Evolutionary conservation across 2,888 invertebrate genomes (phyloP).

Genomic region (Uloborus plumipes): DNA sequence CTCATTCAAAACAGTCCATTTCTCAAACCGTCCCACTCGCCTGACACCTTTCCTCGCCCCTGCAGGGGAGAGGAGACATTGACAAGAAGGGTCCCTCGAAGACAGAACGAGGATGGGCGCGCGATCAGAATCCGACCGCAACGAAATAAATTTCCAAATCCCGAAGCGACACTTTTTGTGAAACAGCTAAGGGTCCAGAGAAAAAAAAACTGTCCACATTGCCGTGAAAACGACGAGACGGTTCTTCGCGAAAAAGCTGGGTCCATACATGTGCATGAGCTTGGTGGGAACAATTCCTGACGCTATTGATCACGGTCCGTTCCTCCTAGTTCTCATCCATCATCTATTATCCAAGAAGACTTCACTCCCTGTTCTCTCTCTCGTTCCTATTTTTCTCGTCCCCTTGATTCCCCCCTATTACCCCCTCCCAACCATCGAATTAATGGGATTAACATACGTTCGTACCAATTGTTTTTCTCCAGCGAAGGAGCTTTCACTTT

Average conservation of each 20-base stretch:
- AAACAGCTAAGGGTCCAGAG: conserved; percentile 42
- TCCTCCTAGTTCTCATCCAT: conserved; percentile 56
- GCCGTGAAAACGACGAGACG: conserved; percentile 62
- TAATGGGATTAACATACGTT: conserved; percentile 64
- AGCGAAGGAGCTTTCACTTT: conserved; percentile 29
- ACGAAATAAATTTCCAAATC: conserved; percentile 61
- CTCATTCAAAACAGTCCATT: conserved; percentile 38
- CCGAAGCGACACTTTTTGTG: conserved; percentile 2
- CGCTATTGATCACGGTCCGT: conserved; percentile 62
- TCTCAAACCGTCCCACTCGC: conserved; percentile 27
- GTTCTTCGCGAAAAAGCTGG: conserved; percentile 61
- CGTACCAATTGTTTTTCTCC: conserved; percentile 62
- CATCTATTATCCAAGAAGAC: conserved; percentile 58
- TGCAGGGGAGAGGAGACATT: not conserved
- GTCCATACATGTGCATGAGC: conserved; percentile 58
- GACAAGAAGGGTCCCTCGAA: not conserved
- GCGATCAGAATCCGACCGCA: conserved; percentile 53
- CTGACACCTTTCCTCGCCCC: conserved; percentile 26
- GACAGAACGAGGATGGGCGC: conserved; percentile 2
- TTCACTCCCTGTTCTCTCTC: conserved; percentile 53
- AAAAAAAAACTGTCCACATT: conserved; percentile 40
- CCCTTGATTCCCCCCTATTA: conserved; percentile 23
- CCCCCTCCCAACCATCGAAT: conserved; percentile 36
- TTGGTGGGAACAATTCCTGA: conserved; percentile 62
- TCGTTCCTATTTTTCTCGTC: conserved; percentile 44